phyloP scores from a whole-genome alignment of 2,888 invertebrate species.

The Ochropleura leucogaster region DNA sequence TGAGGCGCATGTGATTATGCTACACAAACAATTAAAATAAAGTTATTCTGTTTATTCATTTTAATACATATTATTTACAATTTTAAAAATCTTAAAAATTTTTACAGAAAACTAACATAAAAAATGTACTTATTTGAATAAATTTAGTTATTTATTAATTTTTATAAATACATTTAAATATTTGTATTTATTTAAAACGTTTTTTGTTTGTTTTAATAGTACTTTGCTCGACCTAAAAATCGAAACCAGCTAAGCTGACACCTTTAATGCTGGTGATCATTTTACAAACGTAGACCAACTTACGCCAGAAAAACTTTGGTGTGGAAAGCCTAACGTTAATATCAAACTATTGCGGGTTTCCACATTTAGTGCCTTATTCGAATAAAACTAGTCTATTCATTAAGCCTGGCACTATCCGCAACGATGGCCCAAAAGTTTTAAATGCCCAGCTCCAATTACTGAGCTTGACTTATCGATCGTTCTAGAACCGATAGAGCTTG shows the following conservation, averaged over 20 bases:
- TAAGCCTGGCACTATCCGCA: slow-evolving; percentile 13
- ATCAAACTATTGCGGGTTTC: background rate
- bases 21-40: too few relatives aligned
- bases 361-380: background rate
- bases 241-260: background rate
- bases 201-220: background rate
- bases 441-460: slow-evolving; percentile 25
- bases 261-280: background rate
- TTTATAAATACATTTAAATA: too few relatives aligned
- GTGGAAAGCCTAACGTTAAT: background rate
- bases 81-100: too few relatives aligned
- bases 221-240: background rate
- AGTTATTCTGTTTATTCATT: too few relatives aligned
- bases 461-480: slow-evolving; percentile 28
- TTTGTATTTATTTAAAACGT: too few relatives aligned
- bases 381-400: background rate
- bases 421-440: slow-evolving; percentile 33
- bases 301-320: background rate
- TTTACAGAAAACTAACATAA: too few relatives aligned
- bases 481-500: slow-evolving; percentile 18
- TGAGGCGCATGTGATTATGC: too few relatives aligned
- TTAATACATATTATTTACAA: too few relatives aligned
- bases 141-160: too few relatives aligned
- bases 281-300: background rate
- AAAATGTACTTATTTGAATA: too few relatives aligned